These are phyloP conservation scores for Chloromyia formosa DNA, from an alignment of 2,888 invertebrate species.

Conservation along the genomic window DNA sequence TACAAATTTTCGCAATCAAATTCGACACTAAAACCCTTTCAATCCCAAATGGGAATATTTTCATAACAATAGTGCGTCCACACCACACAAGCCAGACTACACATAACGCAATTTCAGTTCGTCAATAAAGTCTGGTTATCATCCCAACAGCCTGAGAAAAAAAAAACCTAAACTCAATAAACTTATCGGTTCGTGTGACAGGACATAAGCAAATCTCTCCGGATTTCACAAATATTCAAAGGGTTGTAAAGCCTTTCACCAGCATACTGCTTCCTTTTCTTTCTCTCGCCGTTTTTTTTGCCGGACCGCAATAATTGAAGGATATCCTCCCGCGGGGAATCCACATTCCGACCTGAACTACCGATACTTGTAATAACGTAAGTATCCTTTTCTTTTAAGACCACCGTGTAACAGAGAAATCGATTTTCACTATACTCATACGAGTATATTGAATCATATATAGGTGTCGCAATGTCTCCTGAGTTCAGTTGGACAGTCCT, in stretches of 20 bases:
- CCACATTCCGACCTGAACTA: neutral
- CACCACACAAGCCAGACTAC: constrained; percentile 4
- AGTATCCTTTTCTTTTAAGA: neutral
- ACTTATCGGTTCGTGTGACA: constrained; percentile 38
- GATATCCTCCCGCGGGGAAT: constrained; percentile 24
- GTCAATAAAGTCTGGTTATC: constrained; percentile 39
- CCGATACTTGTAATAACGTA: neutral
- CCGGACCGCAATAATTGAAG: constrained; percentile 35
- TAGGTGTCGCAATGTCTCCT: neutral
- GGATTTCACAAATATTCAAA: constrained; percentile 23
- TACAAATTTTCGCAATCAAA: constrained; percentile 39
- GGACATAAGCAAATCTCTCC: constrained; percentile 34
- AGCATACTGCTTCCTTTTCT: neutral
- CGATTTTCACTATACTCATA: constrained; percentile 4
- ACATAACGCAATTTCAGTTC: constrained; percentile 22
- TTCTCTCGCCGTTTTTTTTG: neutral
- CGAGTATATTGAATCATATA: neutral
- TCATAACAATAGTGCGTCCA: constrained; percentile 31
- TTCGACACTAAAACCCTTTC: constrained; percentile 39
- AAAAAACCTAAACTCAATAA: constrained; percentile 17
- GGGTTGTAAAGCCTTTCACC: neutral
- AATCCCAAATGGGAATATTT: constrained; percentile 38
- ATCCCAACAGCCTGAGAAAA: neutral
- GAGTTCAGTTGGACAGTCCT: no score
- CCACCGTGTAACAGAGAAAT: constrained; percentile 11